Evolutionary conservation across 2,113 vertebrate genomes (phyloP), one percentile per base, ranked within the genome.

Genomic region (Melanostigma gelatinosum): DNA sequence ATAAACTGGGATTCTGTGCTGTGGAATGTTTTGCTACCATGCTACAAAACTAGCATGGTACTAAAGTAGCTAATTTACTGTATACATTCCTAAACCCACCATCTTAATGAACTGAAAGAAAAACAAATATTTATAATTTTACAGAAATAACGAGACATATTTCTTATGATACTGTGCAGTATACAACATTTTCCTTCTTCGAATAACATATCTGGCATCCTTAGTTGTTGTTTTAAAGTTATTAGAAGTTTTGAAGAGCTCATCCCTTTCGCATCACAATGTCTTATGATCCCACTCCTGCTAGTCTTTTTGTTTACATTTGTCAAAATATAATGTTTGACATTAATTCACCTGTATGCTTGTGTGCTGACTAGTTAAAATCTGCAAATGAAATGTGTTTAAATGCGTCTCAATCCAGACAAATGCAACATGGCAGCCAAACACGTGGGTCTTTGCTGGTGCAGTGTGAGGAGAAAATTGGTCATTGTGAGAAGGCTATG

Each of bases 401-500:
- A 68, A 83, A 80, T 87, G 76, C 67, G 66, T 88, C 77, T 64
- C 68, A 80, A 69, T 89, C 75, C 66, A 86, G 76, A 62, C 77
- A 84, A 92, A 89, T 92, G 72, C 71, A 78, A 91, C 69, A 29
- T 91, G 85, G 91, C 88, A 90, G 91, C 83, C 77, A 78, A 60
- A 89, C 76, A 58, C 11, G 13, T 48, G 63, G 61, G 38, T 83
- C 79, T 86, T 52, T 80, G 74, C 62, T 67, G 84, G 71, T 55
- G 88, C 87, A 81, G 82, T 80, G 79, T 86, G 93, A 90, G 89
- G 87, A 91, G 90, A 93, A 85, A 93, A 94, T 79, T 83, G 84
- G 87, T 92, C 92, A 94, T 95, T 96, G 95, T 96, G 93, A 87
- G 85, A 82, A 86, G 91, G 90, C 84, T 93, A 62, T 89, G 86